Base-by-base conservation (phyloP, 2,888 invertebrate genomes). In the Cryptus viduatorius region DNA sequence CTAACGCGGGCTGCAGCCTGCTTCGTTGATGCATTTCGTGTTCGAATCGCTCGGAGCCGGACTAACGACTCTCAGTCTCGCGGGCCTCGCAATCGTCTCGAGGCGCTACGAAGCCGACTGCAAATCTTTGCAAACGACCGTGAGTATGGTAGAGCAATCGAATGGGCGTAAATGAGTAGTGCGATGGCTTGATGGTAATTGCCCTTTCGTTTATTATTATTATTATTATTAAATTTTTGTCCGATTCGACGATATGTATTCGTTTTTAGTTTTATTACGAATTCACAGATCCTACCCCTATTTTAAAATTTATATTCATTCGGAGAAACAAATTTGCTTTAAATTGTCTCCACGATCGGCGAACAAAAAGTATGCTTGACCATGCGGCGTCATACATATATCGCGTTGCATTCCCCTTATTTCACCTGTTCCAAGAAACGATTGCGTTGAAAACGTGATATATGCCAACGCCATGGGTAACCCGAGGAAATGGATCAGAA, bases 11-110 rank as follows among this genome's bases (percentile, higher is more conserved):
- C 65, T 78, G 59, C 73, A 69, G 81, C 44, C 37, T 8, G 44
- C 48, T 75, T 44, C 50, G 73, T 75, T 81, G 85, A 83, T 86
- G 86, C 75, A 77, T 82, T 82, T 79, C 77, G 82, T 81, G 75
- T 86, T 64, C 75, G 82, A 79, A 86, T 86, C 82, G 85, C 86
- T 84, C 79, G 83, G 76, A 85, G 86, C 83, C 85, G 80, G 79
- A 86, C 88, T 89, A 89, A 89, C 88, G 88, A 89, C 86, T 84
- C 84, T 48, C 75, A 37, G 71, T 73, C 64, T 59, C 79, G 84
- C 56, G 37, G 53, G 59, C 75, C 37, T 80, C 59, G 68, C 75
- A 77, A 79, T 75, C 42, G 46, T 80, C 82, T 77, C 71, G 68
- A 75, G 69, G 80, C 72, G 69, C 24, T 69, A 48, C 61, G 24